Evolutionary conservation across 2,888 invertebrate species (phyloP), one percentile per base, ranked within the genome.

Genomic region (Sarcophaga caerulescens): DNA sequence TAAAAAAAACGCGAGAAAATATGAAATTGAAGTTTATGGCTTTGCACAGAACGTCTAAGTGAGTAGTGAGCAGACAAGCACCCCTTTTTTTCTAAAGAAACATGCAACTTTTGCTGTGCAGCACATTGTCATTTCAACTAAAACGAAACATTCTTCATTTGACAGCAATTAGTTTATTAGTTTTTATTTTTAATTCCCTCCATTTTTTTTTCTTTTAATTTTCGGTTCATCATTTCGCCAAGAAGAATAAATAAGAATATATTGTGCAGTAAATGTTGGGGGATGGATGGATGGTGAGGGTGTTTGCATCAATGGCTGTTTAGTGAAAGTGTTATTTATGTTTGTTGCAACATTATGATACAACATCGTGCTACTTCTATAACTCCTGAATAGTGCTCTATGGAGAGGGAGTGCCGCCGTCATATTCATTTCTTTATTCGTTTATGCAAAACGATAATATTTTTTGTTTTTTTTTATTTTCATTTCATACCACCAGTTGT

Each of bases 91-190:
- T 60, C 21, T n/a, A 68, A 76, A 45, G 63, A 65, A 77, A 63
- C 82, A 75, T 75, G 74, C 77, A 84, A 86, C 60, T 71, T 75
- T 69, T 59, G 69, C 82, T 75, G 44, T 63, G 68, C 75, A 79
- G 71, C 75, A 69, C 44, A 76, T 52, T 86, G 86, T 84, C 86
- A 84, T 84, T 79, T 68, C 59, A 78, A 78, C 78, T 84, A 62
- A 60, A 75, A 35, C 77, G 62, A 81, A 78, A 81, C 81, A 86
- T 81, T 81, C 81, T 70, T 87, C 81, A 82, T 84, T 85, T 80
- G 81, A 81, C 81, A 82, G 85, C 85, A 87, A 87, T 87, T 87
- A 87, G 87, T 85, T 87, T 87, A 87, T 87, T 87, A 87, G 85
- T 85, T 85, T 87, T 74, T 85, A 80, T 82, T 84, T 87, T 83